These are phyloP conservation scores for Lagorchestes hirsutus DNA, from an alignment of 2,797 vertebrate genomes.

Conservation along the genomic window DNA sequence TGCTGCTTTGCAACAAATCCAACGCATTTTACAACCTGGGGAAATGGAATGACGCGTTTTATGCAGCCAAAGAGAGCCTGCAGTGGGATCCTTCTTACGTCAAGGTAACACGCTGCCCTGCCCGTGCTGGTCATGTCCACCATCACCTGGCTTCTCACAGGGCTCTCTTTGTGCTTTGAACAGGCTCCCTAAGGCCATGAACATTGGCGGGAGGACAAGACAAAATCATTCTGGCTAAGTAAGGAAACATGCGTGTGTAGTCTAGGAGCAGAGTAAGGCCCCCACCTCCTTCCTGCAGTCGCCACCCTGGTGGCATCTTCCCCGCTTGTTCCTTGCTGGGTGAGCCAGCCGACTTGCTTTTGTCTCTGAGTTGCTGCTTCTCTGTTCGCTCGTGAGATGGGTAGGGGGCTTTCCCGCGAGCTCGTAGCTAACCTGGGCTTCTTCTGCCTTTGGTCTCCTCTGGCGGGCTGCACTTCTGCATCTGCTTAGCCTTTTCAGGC, in stretches of 20 bases:
- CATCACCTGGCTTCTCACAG: not conserved
- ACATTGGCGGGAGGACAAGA: not conserved
- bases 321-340: not conserved
- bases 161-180: not conserved
- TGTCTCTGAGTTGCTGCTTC: no score
- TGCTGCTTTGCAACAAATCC: slow-evolving; percentile 86
- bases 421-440: not conserved
- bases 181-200: not conserved
- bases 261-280: not conserved
- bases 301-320: not conserved
- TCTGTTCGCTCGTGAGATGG: no score
- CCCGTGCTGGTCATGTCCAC: fast-evolving
- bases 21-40: slow-evolving; percentile 84
- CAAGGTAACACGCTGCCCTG: slow-evolving; percentile 80
- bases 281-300: not conserved
- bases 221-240: not conserved
- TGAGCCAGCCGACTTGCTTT: no score
- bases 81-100: slow-evolving; percentile 81
- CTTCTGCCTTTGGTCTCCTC: no score
- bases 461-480: no score
- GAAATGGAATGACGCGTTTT: slow-evolving; percentile 83
- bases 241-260: not conserved
- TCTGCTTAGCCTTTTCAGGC: no score
- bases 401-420: not conserved
- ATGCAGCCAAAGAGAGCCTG: slow-evolving; percentile 82